Conservation (phyloP, 2,113 vertebrate genomes). For the Piliocolobus tephrosceles region DNA sequence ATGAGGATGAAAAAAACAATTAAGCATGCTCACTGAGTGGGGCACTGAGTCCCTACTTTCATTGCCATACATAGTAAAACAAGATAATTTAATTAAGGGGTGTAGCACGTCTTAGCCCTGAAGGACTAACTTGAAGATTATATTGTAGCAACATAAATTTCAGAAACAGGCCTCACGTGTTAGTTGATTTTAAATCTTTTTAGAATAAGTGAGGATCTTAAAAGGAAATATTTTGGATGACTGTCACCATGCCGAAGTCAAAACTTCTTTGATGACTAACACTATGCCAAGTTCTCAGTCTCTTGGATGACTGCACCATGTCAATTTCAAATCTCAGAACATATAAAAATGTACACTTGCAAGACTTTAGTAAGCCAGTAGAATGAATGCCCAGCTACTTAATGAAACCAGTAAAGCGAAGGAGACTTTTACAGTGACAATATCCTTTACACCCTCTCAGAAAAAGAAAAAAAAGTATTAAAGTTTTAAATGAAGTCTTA, state of each 20-base stretch:
- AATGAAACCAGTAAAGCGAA: conserved; percentile 52
- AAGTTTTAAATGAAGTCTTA: conserved; percentile 53
- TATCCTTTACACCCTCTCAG: conserved; percentile 27
- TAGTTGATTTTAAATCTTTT: conserved; percentile 44
- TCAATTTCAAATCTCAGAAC: conserved; percentile 27
- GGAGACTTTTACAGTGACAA: conserved; percentile 58
- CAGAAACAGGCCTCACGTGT: neutral
- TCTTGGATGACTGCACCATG: neutral
- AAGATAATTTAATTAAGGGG: neutral
- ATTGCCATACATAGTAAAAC: neutral
- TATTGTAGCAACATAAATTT: conserved; percentile 38
- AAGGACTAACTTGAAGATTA: conserved; percentile 8
- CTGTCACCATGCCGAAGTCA: neutral
- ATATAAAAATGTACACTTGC: neutral
- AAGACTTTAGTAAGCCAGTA: neutral
- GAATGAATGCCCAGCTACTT: conserved; percentile 41
- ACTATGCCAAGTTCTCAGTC: conserved; percentile 17
- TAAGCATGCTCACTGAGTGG: neutral
- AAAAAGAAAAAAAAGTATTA: conserved; percentile 46
- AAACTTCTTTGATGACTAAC: neutral
- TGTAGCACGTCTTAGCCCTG: neutral
- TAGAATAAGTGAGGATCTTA: conserved; percentile 37
- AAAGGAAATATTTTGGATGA: conserved; percentile 51
- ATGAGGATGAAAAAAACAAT: neutral
- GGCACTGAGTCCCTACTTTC: neutral